Percentiles rank a stretch among this genome's conserved stretches.
phyloP scores from a whole-genome alignment of 2,113 vertebrate species.

The Sterna hirundo region DNA sequence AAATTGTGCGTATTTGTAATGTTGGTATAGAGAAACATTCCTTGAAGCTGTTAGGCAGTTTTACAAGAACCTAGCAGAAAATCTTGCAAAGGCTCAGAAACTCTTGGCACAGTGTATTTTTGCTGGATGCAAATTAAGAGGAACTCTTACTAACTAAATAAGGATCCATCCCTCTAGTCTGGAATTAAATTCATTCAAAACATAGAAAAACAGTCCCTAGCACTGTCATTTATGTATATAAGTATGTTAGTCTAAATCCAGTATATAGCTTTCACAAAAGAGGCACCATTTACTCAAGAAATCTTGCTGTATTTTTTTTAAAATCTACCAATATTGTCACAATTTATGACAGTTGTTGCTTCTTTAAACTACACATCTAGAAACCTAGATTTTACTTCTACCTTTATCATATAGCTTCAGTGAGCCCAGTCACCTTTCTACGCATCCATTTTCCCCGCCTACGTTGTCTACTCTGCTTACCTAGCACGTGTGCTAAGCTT shows the following conservation, averaged over 20 bases:
- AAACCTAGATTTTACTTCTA: background rate
- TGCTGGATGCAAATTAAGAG: slow-evolving; percentile 17
- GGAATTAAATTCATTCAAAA: background rate
- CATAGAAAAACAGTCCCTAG: background rate
- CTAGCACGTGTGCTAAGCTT: background rate
- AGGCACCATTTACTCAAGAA: background rate
- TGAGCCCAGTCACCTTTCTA: background rate
- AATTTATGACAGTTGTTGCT: background rate
- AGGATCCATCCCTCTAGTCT: background rate
- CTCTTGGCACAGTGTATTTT: background rate
- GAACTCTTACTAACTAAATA: background rate
- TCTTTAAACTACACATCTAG: background rate
- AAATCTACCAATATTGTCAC: background rate
- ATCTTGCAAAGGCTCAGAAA: background rate
- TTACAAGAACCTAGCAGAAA: background rate
- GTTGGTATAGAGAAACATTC: background rate
- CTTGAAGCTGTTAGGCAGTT: background rate
- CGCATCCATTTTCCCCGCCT: background rate
- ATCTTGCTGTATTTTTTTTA: background rate
- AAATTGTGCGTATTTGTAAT: background rate
- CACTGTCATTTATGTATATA: background rate
- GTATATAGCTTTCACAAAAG: background rate
- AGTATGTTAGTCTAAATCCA: background rate
- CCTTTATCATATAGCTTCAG: background rate
- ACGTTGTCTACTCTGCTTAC: background rate